Evolutionary conservation across 37 sponge, comb jelly and placozoan genomes (phyloP).

Genomic region (Amphimedon queenslandica): DNA sequence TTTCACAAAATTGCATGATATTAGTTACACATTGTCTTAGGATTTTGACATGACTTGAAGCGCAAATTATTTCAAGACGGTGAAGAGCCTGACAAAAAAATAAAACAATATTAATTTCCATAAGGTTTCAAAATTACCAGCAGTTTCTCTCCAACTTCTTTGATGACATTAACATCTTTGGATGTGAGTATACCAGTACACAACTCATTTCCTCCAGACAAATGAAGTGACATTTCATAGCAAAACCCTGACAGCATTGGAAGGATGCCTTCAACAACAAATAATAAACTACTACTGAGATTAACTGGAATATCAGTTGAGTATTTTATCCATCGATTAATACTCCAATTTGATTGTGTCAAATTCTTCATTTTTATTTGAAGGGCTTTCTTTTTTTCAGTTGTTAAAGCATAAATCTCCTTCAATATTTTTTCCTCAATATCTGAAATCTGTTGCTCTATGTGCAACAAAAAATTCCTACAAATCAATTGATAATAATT

Average conservation of each 20-base stretch:
- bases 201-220: not conserved
- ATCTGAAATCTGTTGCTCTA: no score
- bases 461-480: no score
- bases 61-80: no score
- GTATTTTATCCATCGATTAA: not conserved
- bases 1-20: no score
- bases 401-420: no score
- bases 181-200: not conserved
- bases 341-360: not conserved
- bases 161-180: not conserved
- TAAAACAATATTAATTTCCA: no score
- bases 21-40: no score
- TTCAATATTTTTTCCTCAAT: no score
- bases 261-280: not conserved
- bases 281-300: not conserved
- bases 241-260: not conserved
- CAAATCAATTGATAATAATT: no score
- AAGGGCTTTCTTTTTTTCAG: not conserved
- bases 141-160: not conserved
- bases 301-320: not conserved
- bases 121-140: no score
- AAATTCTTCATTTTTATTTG: not conserved
- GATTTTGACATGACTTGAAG: no score
- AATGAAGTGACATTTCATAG: not conserved
- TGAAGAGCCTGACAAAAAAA: no score